Evolutionary conservation across 2,113 vertebrate genomes (phyloP), one percentile per base, ranked within the genome.

Genomic region (Genyomyrus donnyi): DNA sequence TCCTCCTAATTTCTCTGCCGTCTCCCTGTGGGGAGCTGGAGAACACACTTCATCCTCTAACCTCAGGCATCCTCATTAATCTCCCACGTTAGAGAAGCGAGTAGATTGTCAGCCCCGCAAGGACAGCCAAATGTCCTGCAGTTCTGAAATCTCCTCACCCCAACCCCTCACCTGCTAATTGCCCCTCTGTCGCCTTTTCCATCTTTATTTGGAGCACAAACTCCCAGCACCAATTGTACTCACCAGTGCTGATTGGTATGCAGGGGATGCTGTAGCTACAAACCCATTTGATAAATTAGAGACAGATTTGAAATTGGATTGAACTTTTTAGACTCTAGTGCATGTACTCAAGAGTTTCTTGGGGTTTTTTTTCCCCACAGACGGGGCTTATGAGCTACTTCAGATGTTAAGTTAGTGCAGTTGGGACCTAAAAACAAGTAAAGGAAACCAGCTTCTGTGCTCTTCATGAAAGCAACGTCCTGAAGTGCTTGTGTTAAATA

Each of bases 231-330:
- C 49, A 50, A 49, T 50, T 86, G 31, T 42, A 53, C 42, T 21
- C 21, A 46, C 42, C 15, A 11, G 19, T 48, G 77, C 88, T 91
- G 92, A 90, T 94, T 92, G 94, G 90, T 90, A 92, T 92, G 92
- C 92, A 90, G 89, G 90, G 87, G 91, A 90, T 91, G 88, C 93
- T 92, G 92, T 92, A 93, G 92, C 93, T 94, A 92, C 93, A 87
- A 94, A 94, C 93, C 93, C 92, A 92, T 92, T 53, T 90, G 89
- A 93, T 93, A 91, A 92, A 92, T 92, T 53, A 90, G 90, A 92
- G 93, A 91, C 88, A 89, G 49, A 50, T 90, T 94, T 91, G 90
- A 42, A 85, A 42, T 74, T 90, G 80, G 35, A 39, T 89, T 85
- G 90, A 88, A 88, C 49, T 91, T 45, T 48, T 39, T 52, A 87